Percentiles rank a stretch among this genome's conserved stretches.
Conservation (phyloP, 1,140 invertebrate genomes). For the Cotesia typhae region DNA sequence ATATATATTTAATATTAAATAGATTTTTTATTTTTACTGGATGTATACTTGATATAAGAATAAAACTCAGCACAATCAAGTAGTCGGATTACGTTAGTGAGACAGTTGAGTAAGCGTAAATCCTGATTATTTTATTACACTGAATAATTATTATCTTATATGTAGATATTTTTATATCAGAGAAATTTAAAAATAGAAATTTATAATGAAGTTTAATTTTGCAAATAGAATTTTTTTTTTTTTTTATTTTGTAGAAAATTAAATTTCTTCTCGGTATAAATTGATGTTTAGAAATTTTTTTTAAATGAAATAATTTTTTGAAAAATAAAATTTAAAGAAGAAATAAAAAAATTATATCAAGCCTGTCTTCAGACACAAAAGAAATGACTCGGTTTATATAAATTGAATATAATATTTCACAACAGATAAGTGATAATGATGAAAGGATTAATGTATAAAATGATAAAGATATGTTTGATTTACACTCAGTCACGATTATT, state of each 20-base stretch:
- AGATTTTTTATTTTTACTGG: neutral
- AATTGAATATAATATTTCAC: constrained; percentile 11
- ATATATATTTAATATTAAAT: neutral
- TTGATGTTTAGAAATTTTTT: too few relatives aligned
- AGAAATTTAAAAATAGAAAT: too few relatives aligned
- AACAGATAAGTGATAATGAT: constrained; percentile 1
- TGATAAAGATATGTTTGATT: constrained; percentile 52
- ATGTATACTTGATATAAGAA: neutral
- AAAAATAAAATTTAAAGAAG: too few relatives aligned
- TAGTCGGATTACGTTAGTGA: constrained; percentile 9
- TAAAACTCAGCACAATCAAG: constrained; percentile 14
- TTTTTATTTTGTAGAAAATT: too few relatives aligned
- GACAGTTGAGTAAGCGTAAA: neutral
- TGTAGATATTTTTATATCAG: neutral
- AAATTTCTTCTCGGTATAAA: too few relatives aligned
- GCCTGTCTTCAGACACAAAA: too few relatives aligned
- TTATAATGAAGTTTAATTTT: too few relatives aligned
- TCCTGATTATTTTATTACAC: neutral
- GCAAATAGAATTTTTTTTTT: too few relatives aligned
- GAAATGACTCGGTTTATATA: neutral
- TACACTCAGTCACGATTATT: constrained; percentile 57
- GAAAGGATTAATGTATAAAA: constrained; percentile 41
- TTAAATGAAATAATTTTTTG: too few relatives aligned
- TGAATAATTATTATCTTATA: neutral
- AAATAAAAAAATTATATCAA: too few relatives aligned